Base-by-base conservation (phyloP, 2,113 vertebrate genomes). In the Sclerurus mexicanus region DNA sequence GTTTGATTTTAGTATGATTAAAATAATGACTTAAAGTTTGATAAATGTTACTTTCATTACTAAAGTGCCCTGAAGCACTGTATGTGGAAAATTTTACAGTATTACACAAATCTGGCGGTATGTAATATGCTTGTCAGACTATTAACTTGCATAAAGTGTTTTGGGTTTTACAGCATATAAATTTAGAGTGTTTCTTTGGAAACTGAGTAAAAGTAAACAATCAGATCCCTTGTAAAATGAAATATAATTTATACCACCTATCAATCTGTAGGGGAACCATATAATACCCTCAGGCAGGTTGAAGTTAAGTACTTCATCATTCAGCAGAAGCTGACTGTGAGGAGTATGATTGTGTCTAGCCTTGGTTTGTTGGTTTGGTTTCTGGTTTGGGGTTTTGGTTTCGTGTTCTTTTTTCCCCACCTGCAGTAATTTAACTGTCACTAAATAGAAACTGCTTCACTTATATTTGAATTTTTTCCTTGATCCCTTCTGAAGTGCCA, bases 1-100 rank as follows among this genome's bases (percentile, higher is more conserved):
- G 88, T 96, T 86, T 93, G 82, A 90, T 96, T 88, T 88, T 92
- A 74, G 46, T 88, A 20, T 86, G 88, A 96, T 92, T 96, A 90
- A 93, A 89, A 77, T 85, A 87, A 93, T 85, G 35, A 72, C 75
- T 89, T 83, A 35, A 4, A 80, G 33, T 77, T 95, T 86, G 92
- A 96, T 93, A 93, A 89, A 79, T 85, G 46, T 56, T 94, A 20
- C 85, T 95, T 96, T 90, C 78, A 69, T 95, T 96, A 77, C 82
- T 90, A 8, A 22, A 55, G 55, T 94, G 75, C 87, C 91, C 82
- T 69, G 50, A 88, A 94, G 92, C 72, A 88, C 44, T 74, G 64
- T 40, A 49, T 72, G 67, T 85, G 85, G 64, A 96, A 95, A 95
- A 81, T 27, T 55, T 69, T 94, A 47, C 27, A 62, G 3, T 84